Base-by-base conservation (phyloP, 2,113 vertebrate species). In the Salvelinus alpinus region DNA sequence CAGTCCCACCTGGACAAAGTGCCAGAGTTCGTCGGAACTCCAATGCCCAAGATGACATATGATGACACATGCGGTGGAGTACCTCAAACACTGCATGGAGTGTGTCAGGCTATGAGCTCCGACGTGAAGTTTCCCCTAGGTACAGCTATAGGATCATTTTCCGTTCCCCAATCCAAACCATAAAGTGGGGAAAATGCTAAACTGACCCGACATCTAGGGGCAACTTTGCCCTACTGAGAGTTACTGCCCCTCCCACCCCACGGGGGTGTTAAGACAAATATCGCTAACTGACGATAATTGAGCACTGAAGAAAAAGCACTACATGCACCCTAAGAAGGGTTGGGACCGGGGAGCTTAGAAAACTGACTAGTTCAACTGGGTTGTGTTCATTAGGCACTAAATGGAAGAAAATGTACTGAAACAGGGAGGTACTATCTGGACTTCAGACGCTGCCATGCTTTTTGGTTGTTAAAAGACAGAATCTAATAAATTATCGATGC, bases 11-110 rank as follows among this genome's bases (percentile, higher is more conserved):
- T 81, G 90, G 68, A 79, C 48, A 0, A 85, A 93, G 7, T 68
- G 16, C 31, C 84, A 84, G 6, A 91, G 86, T 0, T 86, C 91
- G 71, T 94, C 94, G 0, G 94, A 95, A 67, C 90, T 98, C 0
- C 93, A 95, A 90, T 99, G 97, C 65, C 97, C 97, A 0, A 92
- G 88, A 0, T 99, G 97, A 88, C 85, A 48, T 98, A 95, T 77
- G 82, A 82, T 0, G 95, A 96, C 5, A 90, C 92, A 93, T 4
- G 74, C 92, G 0, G 89, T 90, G 1, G 95, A 94, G 83, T 96
- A 95, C 85, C 87, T 96, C 47, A 93, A 93, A 73, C 97, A 98
- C 0, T 94, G 95, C 70, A 84, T 93, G 0, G 95, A 97, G 75
- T 98, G 97, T 72, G 92, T 89, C 82, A 86, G 78, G 70, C 77